Conservation (phyloP, 2,797 vertebrate species). For the Cryptoblepharus egeriae region DNA sequence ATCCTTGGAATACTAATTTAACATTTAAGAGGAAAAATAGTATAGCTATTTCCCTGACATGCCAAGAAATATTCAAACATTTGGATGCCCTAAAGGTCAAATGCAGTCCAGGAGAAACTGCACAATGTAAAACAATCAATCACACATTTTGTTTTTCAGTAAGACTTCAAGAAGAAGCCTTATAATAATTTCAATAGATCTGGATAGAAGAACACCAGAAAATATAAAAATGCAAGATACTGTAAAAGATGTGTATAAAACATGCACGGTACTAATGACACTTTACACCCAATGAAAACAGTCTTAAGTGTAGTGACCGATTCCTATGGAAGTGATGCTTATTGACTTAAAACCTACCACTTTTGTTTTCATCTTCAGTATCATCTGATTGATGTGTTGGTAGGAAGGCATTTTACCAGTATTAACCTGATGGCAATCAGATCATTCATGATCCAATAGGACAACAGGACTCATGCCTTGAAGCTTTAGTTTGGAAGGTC, state of each 20-base stretch:
- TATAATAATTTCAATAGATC: not conserved
- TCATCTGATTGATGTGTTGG: not conserved
- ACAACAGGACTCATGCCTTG: slow-evolving; percentile 3
- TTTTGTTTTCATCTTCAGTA: slow-evolving; percentile 23
- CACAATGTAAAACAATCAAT: not conserved
- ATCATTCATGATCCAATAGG: not conserved
- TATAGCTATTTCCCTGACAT: not conserved
- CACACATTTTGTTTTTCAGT: not conserved
- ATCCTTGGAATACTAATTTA: not conserved
- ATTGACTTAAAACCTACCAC: not conserved
- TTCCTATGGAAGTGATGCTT: not conserved
- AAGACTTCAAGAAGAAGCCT: not conserved
- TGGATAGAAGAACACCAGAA: not conserved
- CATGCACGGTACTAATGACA: not conserved
- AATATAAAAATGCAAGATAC: no score
- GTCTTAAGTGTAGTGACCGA: not conserved
- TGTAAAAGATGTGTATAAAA: not conserved
- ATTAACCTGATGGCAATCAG: slow-evolving; percentile 21
- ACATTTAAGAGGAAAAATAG: not conserved
- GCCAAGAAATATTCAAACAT: not conserved
- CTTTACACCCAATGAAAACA: not conserved
- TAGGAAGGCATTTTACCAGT: slow-evolving; percentile 16
- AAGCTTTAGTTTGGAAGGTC: not conserved
- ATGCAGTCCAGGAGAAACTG: not conserved
- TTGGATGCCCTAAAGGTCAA: not conserved